These are phyloP conservation scores for Hippolais icterina DNA, from an alignment of 2,113 vertebrate species.

Conservation along the genomic window DNA sequence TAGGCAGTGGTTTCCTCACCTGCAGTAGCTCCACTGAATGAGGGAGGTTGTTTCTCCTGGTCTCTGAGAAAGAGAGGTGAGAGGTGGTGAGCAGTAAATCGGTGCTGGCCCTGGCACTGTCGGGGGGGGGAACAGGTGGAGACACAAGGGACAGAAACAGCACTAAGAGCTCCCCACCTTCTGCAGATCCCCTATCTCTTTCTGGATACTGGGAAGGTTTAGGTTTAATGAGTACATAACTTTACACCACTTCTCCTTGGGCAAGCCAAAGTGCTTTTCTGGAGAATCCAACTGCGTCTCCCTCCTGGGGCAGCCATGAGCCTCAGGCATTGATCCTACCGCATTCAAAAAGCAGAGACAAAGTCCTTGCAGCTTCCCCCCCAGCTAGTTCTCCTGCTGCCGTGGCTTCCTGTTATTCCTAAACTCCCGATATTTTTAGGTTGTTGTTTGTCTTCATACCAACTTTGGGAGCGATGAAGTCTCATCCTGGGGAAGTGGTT, in stretches of 20 bases:
- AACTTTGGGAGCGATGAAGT: not conserved
- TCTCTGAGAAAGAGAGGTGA: not conserved
- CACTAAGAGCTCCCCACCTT: not conserved
- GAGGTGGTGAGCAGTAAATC: not conserved
- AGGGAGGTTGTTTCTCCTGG: not conserved
- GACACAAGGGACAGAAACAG: not conserved
- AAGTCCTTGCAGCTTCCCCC: not conserved
- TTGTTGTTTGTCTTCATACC: not conserved
- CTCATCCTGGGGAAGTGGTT: not conserved
- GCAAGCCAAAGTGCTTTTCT: accelerated
- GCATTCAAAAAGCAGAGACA: not conserved
- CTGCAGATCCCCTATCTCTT: not conserved
- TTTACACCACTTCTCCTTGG: not conserved
- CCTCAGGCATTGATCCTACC: accelerated
- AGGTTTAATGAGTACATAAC: accelerated
- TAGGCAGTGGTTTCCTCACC: not conserved
- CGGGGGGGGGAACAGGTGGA: accelerated
- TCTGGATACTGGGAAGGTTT: accelerated
- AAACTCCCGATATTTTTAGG: not conserved
- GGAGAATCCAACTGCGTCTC: accelerated
- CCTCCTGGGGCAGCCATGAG: not conserved
- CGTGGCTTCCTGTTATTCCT: not conserved
- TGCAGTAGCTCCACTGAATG: not conserved
- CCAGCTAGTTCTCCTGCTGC: not conserved
- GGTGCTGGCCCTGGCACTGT: not conserved